These are phyloP conservation scores for Corydoras sp. DNA, from an alignment of 2,113 vertebrate genomes.

Conservation along the genomic window DNA sequence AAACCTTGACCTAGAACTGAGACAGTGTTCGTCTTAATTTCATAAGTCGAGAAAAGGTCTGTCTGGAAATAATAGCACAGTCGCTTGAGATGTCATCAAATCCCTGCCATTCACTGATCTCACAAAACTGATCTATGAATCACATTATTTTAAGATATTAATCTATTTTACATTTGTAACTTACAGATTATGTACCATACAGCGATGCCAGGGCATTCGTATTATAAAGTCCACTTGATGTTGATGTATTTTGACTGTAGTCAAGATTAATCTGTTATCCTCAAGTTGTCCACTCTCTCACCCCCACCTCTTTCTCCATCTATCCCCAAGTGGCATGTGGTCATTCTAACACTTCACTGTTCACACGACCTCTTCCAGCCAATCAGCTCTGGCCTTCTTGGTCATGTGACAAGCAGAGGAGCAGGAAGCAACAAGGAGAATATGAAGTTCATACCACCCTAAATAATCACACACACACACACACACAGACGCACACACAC, in stretches of 20 bases:
- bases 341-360: constrained; percentile 32
- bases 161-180: too few species aligned
- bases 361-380: constrained; percentile 41
- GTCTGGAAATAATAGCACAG: constrained; percentile 12
- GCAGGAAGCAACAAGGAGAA: constrained; percentile 61
- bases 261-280: too few species aligned
- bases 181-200: too few species aligned
- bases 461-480: constrained; percentile 30
- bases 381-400: constrained; percentile 42
- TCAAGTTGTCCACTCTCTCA: too few species aligned
- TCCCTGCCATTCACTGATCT: background rate
- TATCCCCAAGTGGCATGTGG: constrained; percentile 32
- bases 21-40: constrained; percentile 16
- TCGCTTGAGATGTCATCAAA: background rate
- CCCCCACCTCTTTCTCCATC: constrained; percentile 22
- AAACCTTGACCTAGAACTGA: constrained; percentile 2
- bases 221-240: too few species aligned
- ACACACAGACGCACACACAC: constrained; percentile 25
- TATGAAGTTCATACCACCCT: constrained; percentile 40
- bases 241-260: too few species aligned
- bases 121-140: background rate
- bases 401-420: constrained; percentile 59
- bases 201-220: too few species aligned
- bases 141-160: too few species aligned
- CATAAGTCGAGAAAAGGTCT: constrained; percentile 17